These are phyloP conservation scores for Umimayanthus chanpuru DNA, from an alignment of 92 coral and sea anemone species.

Conservation along the genomic window DNA sequence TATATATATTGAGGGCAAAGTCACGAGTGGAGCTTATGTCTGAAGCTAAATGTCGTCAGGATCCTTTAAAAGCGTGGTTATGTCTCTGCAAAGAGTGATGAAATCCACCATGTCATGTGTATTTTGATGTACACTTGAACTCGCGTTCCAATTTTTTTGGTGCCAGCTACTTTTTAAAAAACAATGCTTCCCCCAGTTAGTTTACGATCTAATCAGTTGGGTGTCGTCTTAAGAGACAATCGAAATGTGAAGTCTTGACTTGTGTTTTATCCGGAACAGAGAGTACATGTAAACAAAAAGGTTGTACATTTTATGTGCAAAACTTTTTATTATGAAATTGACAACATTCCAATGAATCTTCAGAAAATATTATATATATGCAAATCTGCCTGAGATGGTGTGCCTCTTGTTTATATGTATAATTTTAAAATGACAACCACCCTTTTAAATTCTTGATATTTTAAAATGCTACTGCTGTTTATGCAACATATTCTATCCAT, in stretches of 20 bases:
- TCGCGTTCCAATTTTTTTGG: neutral
- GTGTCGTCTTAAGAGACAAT: slow-evolving; percentile 4
- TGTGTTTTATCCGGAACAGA: neutral
- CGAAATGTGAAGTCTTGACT: slow-evolving; percentile 20
- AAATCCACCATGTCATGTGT: neutral
- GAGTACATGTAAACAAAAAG: neutral
- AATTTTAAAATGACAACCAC: neutral
- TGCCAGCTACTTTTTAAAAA: neutral
- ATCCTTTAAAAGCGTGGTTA: neutral
- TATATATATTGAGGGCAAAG: neutral
- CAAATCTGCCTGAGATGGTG: neutral
- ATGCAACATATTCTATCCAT: neutral
- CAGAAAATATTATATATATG: neutral
- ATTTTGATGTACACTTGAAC: too few species aligned
- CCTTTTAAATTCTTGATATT: neutral
- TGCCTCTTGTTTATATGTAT: too few species aligned
- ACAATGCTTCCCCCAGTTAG: neutral
- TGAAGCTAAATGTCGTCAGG: neutral
- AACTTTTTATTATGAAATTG: neutral
- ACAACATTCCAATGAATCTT: slow-evolving; percentile 9
- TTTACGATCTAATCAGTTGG: neutral
- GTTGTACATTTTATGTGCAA: neutral
- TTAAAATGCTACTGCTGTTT: neutral
- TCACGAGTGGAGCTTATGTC: neutral
- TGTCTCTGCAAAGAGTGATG: neutral